These are phyloP conservation scores for Palloptera scutellata DNA, from an alignment of 2,888 invertebrate genomes.

Conservation along the genomic window DNA sequence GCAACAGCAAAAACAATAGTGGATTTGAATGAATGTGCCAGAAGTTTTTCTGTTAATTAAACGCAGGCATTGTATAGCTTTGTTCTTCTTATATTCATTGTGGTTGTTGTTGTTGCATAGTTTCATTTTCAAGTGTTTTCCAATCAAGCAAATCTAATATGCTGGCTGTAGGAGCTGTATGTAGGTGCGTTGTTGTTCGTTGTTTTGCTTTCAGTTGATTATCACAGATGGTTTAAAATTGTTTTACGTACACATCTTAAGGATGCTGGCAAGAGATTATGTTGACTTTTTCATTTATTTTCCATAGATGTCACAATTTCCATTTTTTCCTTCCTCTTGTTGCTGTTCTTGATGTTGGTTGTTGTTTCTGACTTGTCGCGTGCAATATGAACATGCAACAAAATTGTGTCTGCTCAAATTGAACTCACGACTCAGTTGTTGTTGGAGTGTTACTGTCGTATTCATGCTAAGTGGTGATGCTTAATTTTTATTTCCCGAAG, in stretches of 20 bases:
- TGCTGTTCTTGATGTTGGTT: background rate
- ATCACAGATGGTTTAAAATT: no score
- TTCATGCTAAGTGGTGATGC: slow-evolving; percentile 9
- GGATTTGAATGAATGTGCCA: background rate
- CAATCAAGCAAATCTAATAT: background rate
- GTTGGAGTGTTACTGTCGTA: slow-evolving; percentile 9
- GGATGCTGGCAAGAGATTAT: slow-evolving; percentile 25
- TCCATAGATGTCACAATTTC: background rate
- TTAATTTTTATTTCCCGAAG: slow-evolving; percentile 7
- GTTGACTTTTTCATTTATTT: slow-evolving; percentile 17
- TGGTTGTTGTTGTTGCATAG: background rate
- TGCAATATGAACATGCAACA: slow-evolving; percentile 10
- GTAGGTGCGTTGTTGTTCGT: slow-evolving; percentile 11
- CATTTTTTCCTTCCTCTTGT: background rate
- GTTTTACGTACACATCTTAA: background rate
- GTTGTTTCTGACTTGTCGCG: background rate
- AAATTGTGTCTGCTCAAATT: background rate
- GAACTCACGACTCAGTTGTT: no score
- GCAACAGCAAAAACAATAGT: background rate
- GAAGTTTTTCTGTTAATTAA: slow-evolving; percentile 51
- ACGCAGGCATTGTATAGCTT: slow-evolving; percentile 43
- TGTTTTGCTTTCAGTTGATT: slow-evolving; percentile 8
- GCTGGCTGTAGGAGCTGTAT: background rate
- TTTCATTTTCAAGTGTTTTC: no score
- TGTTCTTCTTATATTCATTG: background rate